Evolutionary conservation across 2,113 vertebrate genomes (phyloP), one percentile per base, ranked within the genome.

Genomic region (Tachysurus fulvidraco): DNA sequence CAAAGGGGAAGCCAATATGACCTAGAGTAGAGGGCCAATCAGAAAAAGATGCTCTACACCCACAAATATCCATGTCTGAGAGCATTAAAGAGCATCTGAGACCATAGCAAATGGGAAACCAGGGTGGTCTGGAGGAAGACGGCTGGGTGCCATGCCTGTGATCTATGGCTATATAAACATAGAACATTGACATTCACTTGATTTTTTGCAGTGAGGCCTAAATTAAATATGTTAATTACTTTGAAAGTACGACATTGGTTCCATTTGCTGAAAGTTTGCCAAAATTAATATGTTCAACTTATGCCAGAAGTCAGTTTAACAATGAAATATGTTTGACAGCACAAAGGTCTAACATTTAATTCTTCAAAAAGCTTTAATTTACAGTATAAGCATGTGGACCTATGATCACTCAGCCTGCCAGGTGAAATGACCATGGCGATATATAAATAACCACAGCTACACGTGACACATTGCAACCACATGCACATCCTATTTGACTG

Each of bases 341-440:
- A 57, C 30, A 36, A 44, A 80, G 14, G 14, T 17, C 25, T 36
- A 55, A 79, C n/a, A 30, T 50, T 85, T 11, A 46, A 41, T 16
- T 60, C 23, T 44, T n/a, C 25, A 30, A 44, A 74, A 74, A 77
- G 8, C 25, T 65, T 78, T 65, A 7, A 64, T 11, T 79, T 85
- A 7, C 23, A 85, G 78, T 30, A 65, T 78, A 54, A 25, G 7
- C 69, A 65, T 41, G 74, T 85, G 83, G 64, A 84, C 23, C n/a
- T 81, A 84, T 83, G 60, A 87, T 84, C 73, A 69, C 64, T 85
- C 74, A 85, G 79, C 21, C 73, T 91, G 85, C 90, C 90, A 89
- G 90, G 90, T 90, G 85, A 89, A 89, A 88, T 86, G 87, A 84
- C 76, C 65, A 86, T 54, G 52, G 55, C 12, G 28, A 89, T 88